Conservation (phyloP, 2,888 invertebrate genomes). For the Ormyrus rosae region DNA sequence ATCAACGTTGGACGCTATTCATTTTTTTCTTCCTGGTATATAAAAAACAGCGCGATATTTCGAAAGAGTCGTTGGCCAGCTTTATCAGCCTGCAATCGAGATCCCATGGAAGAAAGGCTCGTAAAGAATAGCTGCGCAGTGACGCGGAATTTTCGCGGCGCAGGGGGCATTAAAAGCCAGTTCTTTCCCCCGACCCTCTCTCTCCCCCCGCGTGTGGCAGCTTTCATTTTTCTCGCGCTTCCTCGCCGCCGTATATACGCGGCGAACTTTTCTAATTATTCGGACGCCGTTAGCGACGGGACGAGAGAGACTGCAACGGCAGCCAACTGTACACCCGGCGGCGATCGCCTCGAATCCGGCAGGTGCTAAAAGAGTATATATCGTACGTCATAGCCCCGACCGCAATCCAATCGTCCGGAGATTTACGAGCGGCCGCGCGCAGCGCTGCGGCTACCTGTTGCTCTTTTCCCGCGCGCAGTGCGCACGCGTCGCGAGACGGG, state of each 20-base stretch:
- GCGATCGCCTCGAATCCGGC: slow-evolving; percentile 2
- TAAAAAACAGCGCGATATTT: too few relatives aligned
- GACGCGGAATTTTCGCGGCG: too few relatives aligned
- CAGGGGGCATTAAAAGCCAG: background rate
- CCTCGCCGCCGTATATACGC: background rate
- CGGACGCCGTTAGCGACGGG: slow-evolving; percentile 29
- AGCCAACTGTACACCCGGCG: slow-evolving; percentile 15
- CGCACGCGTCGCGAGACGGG: background rate
- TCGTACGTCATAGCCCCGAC: slow-evolving; percentile 13
- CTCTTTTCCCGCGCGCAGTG: background rate
- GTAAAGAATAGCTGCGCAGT: background rate
- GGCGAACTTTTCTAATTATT: slow-evolving; percentile 36
- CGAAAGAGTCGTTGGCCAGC: too few relatives aligned
- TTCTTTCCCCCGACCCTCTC: background rate
- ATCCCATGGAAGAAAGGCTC: background rate
- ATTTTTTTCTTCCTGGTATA: too few relatives aligned
- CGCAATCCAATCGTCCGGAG: slow-evolving; percentile 45
- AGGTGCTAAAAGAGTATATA: slow-evolving; percentile 33
- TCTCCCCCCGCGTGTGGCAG: background rate
- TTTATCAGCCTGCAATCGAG: too few relatives aligned
- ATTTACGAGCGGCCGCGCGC: slow-evolving; percentile 38
- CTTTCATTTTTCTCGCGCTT: background rate
- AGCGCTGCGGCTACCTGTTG: background rate
- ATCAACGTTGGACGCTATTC: too few relatives aligned
- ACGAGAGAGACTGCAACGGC: background rate